These are phyloP conservation scores for Poicephalus gulielmi DNA, from an alignment of 2,113 vertebrate species.

Conservation along the genomic window DNA sequence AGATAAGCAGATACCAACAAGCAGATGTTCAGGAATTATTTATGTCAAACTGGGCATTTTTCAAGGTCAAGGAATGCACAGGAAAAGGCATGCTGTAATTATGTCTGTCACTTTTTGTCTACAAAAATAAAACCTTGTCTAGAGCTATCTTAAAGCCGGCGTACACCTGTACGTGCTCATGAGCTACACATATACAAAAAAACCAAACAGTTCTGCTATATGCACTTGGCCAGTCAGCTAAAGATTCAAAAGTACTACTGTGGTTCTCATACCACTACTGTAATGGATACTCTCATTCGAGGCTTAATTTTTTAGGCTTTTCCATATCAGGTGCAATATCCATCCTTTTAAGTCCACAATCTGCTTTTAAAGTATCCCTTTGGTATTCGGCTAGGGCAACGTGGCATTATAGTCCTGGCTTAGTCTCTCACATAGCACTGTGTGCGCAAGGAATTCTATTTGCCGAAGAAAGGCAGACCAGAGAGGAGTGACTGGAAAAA, in stretches of 20 bases:
- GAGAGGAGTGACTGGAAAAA: not conserved
- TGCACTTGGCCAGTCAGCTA: not conserved
- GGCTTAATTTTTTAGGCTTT: not conserved
- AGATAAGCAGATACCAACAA: not conserved
- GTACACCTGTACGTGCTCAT: not conserved
- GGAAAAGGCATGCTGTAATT: not conserved
- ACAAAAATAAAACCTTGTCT: slow-evolving; percentile 36
- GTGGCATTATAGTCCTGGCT: not conserved
- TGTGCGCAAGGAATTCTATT: accelerated
- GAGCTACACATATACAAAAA: not conserved
- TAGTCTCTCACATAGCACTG: not conserved
- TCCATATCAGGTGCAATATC: not conserved
- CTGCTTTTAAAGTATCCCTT: not conserved
- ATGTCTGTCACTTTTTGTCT: not conserved
- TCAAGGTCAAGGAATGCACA: not conserved
- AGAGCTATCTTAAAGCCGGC: not conserved
- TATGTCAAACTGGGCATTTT: not conserved
- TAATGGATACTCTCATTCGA: not conserved
- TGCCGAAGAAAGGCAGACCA: not conserved
- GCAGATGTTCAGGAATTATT: not conserved
- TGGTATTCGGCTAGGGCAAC: not conserved
- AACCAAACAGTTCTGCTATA: not conserved
- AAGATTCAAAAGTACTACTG: not conserved
- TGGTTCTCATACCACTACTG: not conserved
- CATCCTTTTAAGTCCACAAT: not conserved